Conservation (phyloP, 2,113 vertebrate genomes). For the Terrapene triunguis region DNA sequence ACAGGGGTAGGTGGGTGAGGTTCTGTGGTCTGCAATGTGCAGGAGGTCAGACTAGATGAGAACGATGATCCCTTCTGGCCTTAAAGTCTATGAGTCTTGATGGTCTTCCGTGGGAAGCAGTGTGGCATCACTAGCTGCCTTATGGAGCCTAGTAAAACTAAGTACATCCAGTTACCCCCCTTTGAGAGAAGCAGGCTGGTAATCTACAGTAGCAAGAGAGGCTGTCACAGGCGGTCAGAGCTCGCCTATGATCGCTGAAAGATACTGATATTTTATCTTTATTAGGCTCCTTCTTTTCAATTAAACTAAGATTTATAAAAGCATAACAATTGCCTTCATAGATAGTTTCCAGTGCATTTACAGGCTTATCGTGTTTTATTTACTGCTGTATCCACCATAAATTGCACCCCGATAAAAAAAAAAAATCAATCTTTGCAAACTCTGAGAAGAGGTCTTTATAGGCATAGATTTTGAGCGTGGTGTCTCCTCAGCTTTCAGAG, state of each 20-base stretch:
- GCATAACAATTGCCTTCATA: not conserved
- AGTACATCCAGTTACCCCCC: not conserved
- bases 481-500: not conserved
- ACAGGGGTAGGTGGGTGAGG: too few species aligned
- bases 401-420: not conserved
- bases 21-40: not conserved
- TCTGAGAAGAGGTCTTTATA: not conserved
- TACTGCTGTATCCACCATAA: not conserved
- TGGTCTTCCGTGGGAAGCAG: not conserved
- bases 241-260: not conserved
- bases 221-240: fast-evolving
- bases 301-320: not conserved
- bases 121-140: not conserved
- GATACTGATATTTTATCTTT: not conserved
- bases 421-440: not conserved
- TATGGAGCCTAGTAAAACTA: not conserved
- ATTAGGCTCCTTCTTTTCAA: not conserved
- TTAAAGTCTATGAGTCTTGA: not conserved
- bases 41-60: not conserved
- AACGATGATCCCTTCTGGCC: not conserved
- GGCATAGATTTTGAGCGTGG: not conserved
- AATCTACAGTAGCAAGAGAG: not conserved
- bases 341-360: not conserved
- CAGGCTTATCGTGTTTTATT: not conserved
- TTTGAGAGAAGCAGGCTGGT: fast-evolving